A percentile compares a stretch with the other conserved stretches of the same genome.
Conservation (phyloP, 2,113 vertebrate species). For the Lophochroa leadbeateri region DNA sequence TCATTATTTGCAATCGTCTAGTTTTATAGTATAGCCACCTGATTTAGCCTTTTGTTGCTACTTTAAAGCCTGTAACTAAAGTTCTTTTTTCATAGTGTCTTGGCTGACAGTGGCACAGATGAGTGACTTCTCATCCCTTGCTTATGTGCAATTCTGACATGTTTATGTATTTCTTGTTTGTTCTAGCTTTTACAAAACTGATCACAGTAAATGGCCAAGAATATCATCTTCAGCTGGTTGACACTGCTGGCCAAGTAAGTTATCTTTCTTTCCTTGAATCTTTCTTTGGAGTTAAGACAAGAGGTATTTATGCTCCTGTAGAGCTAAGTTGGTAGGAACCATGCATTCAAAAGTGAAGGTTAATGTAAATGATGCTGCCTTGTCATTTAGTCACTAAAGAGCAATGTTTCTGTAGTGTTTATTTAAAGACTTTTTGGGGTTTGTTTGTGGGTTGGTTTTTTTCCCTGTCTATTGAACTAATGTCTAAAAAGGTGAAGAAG, state of each 20-base stretch:
- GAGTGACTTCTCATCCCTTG: neutral
- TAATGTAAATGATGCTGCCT: neutral
- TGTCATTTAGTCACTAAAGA: neutral
- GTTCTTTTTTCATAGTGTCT: neutral
- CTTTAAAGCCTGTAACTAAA: neutral
- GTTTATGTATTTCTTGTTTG: slow-evolving; percentile 5
- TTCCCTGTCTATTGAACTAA: neutral
- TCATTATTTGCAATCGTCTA: neutral
- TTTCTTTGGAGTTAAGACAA: neutral
- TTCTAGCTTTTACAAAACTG: slow-evolving; percentile 95
- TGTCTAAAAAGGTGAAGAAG: neutral
- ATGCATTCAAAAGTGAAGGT: neutral
- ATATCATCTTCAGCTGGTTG: slow-evolving; percentile 97
- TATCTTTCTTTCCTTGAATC: neutral
- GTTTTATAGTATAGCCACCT: neutral
- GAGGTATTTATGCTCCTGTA: neutral
- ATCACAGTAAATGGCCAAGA: slow-evolving; percentile 99
- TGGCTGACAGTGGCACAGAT: neutral
- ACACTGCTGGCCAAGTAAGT: slow-evolving; percentile 96
- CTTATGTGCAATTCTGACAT: neutral
- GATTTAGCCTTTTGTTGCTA: neutral
- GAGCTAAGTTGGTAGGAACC: neutral
- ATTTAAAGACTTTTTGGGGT: neutral
- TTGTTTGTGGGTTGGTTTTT: fast-evolving
- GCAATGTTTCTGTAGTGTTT: neutral